Conservation (phyloP, 2,113 vertebrate species). For the Notothenia rossii region DNA sequence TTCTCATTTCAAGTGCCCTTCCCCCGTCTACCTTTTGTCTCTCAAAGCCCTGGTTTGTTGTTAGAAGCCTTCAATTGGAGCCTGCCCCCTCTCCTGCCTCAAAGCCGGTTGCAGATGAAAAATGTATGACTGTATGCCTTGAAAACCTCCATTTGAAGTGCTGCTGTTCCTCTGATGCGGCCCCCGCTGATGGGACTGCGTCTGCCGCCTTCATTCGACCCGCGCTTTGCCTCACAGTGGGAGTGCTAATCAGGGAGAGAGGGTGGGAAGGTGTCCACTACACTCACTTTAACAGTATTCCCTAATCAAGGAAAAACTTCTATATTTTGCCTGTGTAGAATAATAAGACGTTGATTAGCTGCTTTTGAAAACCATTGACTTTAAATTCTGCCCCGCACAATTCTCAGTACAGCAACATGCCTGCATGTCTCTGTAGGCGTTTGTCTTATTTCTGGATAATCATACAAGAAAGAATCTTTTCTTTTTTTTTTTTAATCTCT, state of each 20-base stretch:
- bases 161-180: constrained; percentile 79
- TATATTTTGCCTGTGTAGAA: constrained; percentile 44
- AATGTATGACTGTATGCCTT: constrained; percentile 85
- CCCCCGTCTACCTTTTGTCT: constrained; percentile 70
- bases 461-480: constrained; percentile 10
- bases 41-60: constrained; percentile 75
- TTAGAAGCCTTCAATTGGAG: constrained; percentile 71
- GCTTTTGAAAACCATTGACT: constrained; percentile 41
- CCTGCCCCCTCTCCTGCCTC: constrained; percentile 77
- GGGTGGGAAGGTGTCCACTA: constrained; percentile 46
- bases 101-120: constrained; percentile 85
- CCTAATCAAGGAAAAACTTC: constrained; percentile 56
- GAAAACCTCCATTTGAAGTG: constrained; percentile 84
- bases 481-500: neutral
- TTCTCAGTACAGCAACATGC: neutral
- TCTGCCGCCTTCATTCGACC: constrained; percentile 67
- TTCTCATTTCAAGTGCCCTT: constrained; percentile 65
- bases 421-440: constrained; percentile 5
- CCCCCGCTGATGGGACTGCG: constrained; percentile 77
- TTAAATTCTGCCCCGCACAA: constrained; percentile 12
- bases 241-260: constrained; percentile 61
- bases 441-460: constrained; percentile 27
- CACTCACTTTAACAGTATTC: no score
- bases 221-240: constrained; percentile 65
- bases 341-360: constrained; percentile 63